Evolutionary conservation across 2,113 vertebrate species (phyloP).

Genomic region (Ariopsis seemanni): DNA sequence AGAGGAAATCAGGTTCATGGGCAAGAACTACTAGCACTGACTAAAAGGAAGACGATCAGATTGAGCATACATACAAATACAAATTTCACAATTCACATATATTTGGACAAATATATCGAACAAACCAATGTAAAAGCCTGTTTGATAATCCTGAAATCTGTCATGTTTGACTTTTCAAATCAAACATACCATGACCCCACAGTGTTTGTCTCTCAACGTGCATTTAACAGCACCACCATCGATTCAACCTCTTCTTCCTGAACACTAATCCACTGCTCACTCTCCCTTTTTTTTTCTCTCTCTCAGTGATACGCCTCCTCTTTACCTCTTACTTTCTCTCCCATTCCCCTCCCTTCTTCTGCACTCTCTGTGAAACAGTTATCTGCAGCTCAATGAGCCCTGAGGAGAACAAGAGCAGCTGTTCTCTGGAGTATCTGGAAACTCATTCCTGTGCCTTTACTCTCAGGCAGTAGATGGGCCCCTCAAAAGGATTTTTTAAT

Average conservation of each 20-base stretch:
- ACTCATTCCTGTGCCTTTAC: constrained; percentile 61
- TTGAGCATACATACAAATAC: too few relatives aligned
- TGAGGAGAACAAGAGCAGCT: constrained; percentile 62
- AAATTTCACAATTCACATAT: too few relatives aligned
- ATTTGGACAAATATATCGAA: too few relatives aligned
- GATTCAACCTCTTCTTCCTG: constrained; percentile 14
- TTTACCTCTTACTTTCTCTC: constrained; percentile 32
- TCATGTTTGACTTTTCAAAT: too few relatives aligned
- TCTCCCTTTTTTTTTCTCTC: constrained; percentile 2
- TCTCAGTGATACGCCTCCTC: constrained; percentile 15
- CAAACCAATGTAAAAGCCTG: too few relatives aligned
- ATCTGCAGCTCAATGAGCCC: constrained; percentile 44
- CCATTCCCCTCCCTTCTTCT: constrained; percentile 42
- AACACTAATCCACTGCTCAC: not conserved
- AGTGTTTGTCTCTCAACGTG: too few relatives aligned
- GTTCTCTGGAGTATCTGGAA: constrained; percentile 45
- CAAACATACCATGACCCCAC: too few relatives aligned
- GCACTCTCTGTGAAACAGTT: constrained; percentile 43
- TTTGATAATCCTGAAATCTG: too few relatives aligned
- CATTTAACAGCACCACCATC: not conserved
- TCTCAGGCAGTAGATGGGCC: constrained; percentile 52
- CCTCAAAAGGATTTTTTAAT: constrained; percentile 54
- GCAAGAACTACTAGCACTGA: too few relatives aligned
- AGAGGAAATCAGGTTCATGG: too few relatives aligned
- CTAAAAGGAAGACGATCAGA: too few relatives aligned